Evolutionary conservation across 2,797 vertebrate genomes (phyloP), one percentile per base, ranked within the genome.

Genomic region (Rhadinocentrus ornatus): DNA sequence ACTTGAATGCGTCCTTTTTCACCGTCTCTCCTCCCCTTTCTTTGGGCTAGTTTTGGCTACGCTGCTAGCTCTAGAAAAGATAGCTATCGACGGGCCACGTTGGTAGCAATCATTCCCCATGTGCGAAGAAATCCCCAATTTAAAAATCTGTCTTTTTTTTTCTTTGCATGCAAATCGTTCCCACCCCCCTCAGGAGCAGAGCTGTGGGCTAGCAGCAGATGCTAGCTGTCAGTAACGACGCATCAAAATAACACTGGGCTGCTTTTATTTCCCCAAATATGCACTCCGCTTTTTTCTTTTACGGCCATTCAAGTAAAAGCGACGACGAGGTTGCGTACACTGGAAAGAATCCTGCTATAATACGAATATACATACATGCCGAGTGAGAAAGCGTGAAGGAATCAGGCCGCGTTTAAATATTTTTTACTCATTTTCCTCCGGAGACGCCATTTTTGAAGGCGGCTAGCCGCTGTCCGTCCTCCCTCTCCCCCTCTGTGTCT

Each of bases 401-500:
- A 81, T 77, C 78, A 93, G 93, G 94, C 94, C 93, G 91, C 89
- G 84, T 90, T 92, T 92, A 88, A 89, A 92, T 92, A 91, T 93
- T 85, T 91, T 94, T 94, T 92, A 92, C 89, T 91, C 88, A 93
- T 94, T 94, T 94, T 94, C 92, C 89, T 90, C 83, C 86, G 90
- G 88, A 93, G 95, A 94, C 95, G 95, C 95, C 95, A 95, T 95
- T 84, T 95, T 95, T 95, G 94, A 95, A 94, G 93, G 94, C 94
- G 92, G 89, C 91, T 93, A 77, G 78, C 89, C 88, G 89, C 90
- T 85, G 89, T 91, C 89, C 86, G 85, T 91, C 85, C 91, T 89
- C 90, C 81, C 91, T 88, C 88, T 77, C 86, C 73, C 81, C 68
- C 80, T 79, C 75, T 66, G 80, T 83, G 80, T 86, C 83, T 85